These are phyloP conservation scores for Poeciliopsis turrubarensis DNA, from an alignment of 2,113 vertebrate genomes.

Conservation along the genomic window DNA sequence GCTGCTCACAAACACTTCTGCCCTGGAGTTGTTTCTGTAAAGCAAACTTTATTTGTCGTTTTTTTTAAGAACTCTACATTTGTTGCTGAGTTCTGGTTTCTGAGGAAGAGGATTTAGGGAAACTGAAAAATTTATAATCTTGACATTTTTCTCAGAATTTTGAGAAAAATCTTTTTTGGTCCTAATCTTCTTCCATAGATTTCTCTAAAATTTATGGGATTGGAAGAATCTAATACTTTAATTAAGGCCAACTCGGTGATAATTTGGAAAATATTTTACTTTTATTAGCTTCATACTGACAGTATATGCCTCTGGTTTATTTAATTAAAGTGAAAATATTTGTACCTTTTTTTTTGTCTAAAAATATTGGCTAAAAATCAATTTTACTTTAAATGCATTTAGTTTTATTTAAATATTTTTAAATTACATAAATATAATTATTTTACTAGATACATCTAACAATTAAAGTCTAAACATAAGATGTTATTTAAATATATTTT, in stretches of 20 bases:
- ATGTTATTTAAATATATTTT: no score
- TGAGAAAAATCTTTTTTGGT: no score
- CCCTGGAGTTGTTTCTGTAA: slow-evolving; percentile 7
- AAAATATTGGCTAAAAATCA: no score
- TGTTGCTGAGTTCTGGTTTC: slow-evolving; percentile 7
- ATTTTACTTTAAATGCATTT: neutral
- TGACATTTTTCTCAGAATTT: no score
- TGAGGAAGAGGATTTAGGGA: no score
- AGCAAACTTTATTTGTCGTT: slow-evolving; percentile 24
- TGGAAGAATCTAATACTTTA: slow-evolving; percentile 1
- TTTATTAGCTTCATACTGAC: no score
- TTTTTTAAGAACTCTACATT: neutral
- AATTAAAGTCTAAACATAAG: neutral
- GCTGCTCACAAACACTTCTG: slow-evolving; percentile 2
- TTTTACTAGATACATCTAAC: neutral
- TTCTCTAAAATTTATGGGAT: neutral
- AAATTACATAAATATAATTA: neutral
- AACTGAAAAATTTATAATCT: no score
- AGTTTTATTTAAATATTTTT: neutral
- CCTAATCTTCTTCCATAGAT: no score
- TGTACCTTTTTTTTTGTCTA: no score
- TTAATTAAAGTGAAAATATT: neutral
- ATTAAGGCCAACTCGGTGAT: slow-evolving; percentile 14
- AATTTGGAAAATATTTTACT: neutral
- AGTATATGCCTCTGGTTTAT: neutral